Conservation (phyloP, 2,113 vertebrate genomes). For the Semnopithecus entellus region DNA sequence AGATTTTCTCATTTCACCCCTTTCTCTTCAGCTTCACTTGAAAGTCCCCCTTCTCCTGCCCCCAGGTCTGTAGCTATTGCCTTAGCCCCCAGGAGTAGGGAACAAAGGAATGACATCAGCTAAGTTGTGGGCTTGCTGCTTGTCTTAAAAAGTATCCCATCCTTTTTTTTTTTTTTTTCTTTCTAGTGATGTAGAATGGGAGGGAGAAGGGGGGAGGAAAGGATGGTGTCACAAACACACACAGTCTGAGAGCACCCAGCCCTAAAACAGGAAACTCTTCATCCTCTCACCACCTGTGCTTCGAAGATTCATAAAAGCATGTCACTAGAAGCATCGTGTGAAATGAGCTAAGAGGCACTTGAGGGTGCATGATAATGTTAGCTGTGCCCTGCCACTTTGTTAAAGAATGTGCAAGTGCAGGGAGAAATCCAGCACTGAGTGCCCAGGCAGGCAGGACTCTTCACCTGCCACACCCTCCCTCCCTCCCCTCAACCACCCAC, state of each 20-base stretch:
- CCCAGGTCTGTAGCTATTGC: neutral
- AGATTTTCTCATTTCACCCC: no score
- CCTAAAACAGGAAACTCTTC: neutral
- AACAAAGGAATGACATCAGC: neutral
- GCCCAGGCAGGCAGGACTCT: neutral
- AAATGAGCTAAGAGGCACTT: neutral
- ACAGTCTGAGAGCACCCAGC: neutral
- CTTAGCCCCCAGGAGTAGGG: neutral
- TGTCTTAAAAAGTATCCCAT: neutral
- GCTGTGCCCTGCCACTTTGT: neutral
- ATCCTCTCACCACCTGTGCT: neutral
- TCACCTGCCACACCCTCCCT: neutral
- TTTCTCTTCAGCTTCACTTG: neutral
- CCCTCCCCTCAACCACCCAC: rapidly evolving
- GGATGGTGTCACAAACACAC: neutral
- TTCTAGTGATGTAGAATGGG: neutral
- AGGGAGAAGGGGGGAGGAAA: no score
- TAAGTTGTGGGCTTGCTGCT: neutral
- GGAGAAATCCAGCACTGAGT: neutral
- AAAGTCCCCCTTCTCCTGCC: neutral
- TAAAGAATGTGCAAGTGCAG: neutral
- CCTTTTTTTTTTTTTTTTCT: neutral
- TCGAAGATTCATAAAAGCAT: neutral
- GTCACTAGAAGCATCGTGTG: neutral
- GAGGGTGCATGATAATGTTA: neutral